Evolutionary conservation across 2,113 vertebrate genomes (phyloP).

Genomic region (Corvus cornix): DNA sequence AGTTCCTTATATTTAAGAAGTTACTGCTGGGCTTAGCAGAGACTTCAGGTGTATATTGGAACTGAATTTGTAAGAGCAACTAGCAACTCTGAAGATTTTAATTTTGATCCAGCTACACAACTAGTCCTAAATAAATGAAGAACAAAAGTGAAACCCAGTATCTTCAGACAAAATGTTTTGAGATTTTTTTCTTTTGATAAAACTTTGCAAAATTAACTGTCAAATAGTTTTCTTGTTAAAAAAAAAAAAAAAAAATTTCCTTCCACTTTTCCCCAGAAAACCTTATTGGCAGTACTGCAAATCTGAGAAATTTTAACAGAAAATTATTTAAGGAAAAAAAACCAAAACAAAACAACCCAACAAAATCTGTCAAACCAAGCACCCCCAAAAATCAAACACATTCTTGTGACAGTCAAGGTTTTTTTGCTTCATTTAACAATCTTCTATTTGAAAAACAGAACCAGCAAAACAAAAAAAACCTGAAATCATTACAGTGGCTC

Average conservation of each 20-base stretch:
- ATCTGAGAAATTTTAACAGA: not conserved
- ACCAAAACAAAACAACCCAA: not conserved
- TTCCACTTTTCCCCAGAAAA: not conserved
- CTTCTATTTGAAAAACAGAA: not conserved
- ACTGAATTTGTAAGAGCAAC: not conserved
- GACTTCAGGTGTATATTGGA: not conserved
- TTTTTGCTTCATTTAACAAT: not conserved
- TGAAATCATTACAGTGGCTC: not conserved
- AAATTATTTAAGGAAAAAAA: not conserved
- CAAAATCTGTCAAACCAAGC: not conserved
- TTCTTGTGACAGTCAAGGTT: not conserved
- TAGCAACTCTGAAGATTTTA: not conserved
- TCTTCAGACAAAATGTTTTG: not conserved
- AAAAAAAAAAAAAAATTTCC: not conserved
- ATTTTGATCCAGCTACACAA: not conserved
- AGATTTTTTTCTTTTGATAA: not conserved
- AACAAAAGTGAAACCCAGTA: not conserved
- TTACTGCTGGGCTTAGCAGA: not conserved
- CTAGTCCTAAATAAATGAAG: not conserved
- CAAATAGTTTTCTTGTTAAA: not conserved
- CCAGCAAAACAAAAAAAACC: not conserved
- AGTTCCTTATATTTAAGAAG: not conserved
- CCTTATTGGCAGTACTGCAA: not conserved
- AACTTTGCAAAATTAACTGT: not conserved
- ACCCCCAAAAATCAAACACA: not conserved